A percentile compares a stretch with the other conserved stretches of the same genome.
These are phyloP conservation scores for Antechinus stuartii DNA, from an alignment of 2,113 vertebrate species.

Conservation along the genomic window DNA sequence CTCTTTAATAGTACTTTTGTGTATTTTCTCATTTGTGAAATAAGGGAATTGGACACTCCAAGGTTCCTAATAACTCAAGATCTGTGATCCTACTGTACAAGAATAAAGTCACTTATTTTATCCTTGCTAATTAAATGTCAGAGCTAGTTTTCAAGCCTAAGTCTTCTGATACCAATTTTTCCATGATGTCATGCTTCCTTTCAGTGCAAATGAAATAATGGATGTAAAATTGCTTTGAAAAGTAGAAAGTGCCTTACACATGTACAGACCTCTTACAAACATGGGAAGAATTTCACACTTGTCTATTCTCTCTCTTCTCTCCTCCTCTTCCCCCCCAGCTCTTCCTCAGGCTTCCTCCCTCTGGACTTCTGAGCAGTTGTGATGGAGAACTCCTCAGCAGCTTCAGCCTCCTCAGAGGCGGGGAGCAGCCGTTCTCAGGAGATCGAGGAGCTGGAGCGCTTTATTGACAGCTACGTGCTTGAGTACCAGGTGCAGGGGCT, in stretches of 20 bases:
- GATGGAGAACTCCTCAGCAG: constrained; percentile 98
- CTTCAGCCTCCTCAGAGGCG: constrained; percentile 95
- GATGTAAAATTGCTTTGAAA: background rate
- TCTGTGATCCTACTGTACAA: background rate
- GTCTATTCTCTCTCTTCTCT: constrained; percentile 44
- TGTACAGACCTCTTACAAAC: accelerated
- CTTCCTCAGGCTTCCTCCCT: constrained; percentile 11
- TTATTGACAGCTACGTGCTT: constrained; percentile 98
- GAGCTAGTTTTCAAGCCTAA: no score
- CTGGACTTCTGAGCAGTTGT: constrained; percentile 62
- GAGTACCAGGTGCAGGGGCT: constrained; percentile 99
- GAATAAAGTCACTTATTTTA: background rate
- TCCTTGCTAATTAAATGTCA: background rate
- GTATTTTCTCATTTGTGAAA: background rate
- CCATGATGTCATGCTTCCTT: background rate
- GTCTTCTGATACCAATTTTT: background rate
- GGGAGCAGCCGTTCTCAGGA: constrained; percentile 98
- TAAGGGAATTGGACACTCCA: background rate
- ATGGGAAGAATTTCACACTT: background rate
- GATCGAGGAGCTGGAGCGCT: constrained; percentile 97
- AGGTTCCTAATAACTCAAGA: background rate
- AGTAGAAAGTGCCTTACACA: background rate
- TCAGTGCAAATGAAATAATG: background rate
- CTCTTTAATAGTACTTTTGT: no score
- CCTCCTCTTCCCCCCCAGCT: constrained; percentile 29